These are phyloP conservation scores for Apogon hyalosoma DNA, from an alignment of 2,797 vertebrate species.

Conservation along the genomic window DNA sequence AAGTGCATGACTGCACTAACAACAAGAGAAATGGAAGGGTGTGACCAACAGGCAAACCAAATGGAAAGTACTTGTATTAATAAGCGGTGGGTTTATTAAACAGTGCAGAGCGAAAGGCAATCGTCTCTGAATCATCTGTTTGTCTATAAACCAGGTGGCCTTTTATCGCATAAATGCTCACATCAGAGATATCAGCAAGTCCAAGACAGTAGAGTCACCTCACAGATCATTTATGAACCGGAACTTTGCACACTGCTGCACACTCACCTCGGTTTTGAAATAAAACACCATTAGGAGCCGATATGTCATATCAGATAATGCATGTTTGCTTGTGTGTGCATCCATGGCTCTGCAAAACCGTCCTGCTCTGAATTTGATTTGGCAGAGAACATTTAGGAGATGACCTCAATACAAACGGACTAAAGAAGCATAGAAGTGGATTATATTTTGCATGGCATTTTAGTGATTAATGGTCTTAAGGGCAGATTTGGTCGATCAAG, in stretches of 20 bases:
- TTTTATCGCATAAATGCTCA: conserved; percentile 37
- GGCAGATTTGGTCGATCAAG: conserved; percentile 45
- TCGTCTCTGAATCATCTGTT: conserved; percentile 28
- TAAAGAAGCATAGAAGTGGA: conserved; percentile 61
- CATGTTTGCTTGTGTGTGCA: not conserved
- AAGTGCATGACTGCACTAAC: not conserved
- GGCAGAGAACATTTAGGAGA: conserved; percentile 36
- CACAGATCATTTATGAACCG: conserved; percentile 1
- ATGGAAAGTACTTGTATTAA: conserved; percentile 30
- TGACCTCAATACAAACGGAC: conserved; percentile 61
- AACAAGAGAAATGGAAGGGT: not conserved
- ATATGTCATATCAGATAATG: conserved; percentile 25
- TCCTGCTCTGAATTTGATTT: conserved; percentile 61
- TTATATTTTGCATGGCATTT: conserved; percentile 66
- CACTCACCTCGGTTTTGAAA: conserved; percentile 1
- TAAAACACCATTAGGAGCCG: conserved; percentile 21
- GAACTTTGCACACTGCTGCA: conserved; percentile 8
- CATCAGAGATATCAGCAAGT: conserved; percentile 1
- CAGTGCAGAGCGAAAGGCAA: conserved; percentile 13
- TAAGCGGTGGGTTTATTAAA: not conserved
- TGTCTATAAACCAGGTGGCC: conserved; percentile 39
- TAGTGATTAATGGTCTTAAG: conserved; percentile 63
- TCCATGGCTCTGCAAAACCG: conserved; percentile 9
- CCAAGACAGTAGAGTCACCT: conserved; percentile 21
- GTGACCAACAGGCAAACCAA: conserved; percentile 42